phyloP scores from a whole-genome alignment of 2,797 vertebrate species.

The Eospalax fontanierii region DNA sequence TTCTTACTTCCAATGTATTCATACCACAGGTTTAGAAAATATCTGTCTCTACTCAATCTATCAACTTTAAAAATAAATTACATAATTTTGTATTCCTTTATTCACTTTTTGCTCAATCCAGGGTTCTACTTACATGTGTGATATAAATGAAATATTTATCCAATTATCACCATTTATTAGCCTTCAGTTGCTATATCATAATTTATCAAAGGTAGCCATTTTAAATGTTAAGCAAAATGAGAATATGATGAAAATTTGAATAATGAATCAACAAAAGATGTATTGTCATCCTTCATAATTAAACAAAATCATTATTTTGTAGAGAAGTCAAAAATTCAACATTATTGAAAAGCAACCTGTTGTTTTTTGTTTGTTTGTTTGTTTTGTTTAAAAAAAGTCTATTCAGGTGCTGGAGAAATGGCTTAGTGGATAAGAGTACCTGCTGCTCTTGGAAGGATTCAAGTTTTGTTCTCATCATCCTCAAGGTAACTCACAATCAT shows the following conservation, averaged over 20 bases:
- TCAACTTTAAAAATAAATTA: not conserved
- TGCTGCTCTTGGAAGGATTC: too few relatives aligned
- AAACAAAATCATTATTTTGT: not conserved
- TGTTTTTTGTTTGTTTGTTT: too few relatives aligned
- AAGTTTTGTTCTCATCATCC: too few relatives aligned
- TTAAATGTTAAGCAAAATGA: constrained; percentile 7
- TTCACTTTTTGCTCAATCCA: not conserved
- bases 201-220: not conserved
- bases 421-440: too few relatives aligned
- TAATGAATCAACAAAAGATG: not conserved
- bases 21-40: not conserved
- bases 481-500: too few relatives aligned
- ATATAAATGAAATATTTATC: not conserved
- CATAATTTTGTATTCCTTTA: not conserved
- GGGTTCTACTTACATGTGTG: not conserved
- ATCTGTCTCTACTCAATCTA: not conserved
- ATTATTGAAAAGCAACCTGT: not conserved
- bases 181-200: not conserved
- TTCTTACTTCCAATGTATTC: constrained; percentile 34
- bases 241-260: not conserved
- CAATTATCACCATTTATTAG: not conserved
- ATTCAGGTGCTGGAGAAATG: too few relatives aligned
- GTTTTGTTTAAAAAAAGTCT: too few relatives aligned
- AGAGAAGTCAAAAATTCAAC: not conserved
- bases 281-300: not conserved